Percentiles rank a stretch among this genome's conserved stretches.
phyloP scores from a whole-genome alignment of 2,797 vertebrate species.

The Schizopygopsis malacanthus region DNA sequence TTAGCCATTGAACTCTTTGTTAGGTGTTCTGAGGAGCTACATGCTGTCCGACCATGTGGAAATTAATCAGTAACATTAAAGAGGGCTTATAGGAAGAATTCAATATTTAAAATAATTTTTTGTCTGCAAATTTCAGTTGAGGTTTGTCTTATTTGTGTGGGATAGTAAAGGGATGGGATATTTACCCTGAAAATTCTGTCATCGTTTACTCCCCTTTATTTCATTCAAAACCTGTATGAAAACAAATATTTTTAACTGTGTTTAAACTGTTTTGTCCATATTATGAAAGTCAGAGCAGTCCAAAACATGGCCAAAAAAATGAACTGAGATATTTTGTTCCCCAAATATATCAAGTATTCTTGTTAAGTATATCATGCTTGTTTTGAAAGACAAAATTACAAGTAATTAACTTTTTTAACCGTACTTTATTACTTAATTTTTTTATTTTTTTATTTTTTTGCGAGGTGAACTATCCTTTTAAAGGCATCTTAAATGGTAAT shows the following conservation, averaged over 20 bases:
- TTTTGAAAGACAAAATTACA: neutral
- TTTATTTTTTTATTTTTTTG: neutral
- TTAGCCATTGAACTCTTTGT: slow-evolving; percentile 18
- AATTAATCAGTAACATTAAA: neutral
- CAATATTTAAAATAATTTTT: neutral
- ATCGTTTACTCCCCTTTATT: neutral
- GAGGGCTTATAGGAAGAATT: neutral
- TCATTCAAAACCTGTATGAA: neutral
- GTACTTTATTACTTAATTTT: no score
- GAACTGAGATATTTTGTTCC: neutral
- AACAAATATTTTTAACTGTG: neutral
- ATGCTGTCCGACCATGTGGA: neutral
- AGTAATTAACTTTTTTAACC: no score
- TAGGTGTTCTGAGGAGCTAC: slow-evolving; percentile 25
- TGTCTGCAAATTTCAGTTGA: neutral
- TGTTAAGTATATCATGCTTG: neutral
- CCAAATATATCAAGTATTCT: neutral
- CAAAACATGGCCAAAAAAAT: neutral
- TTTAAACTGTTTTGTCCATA: neutral
- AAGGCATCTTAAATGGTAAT: neutral
- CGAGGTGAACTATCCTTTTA: neutral
- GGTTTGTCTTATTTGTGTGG: neutral
- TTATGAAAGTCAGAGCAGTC: neutral
- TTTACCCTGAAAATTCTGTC: neutral
- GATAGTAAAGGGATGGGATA: neutral